phyloP scores from a whole-genome alignment of 2,888 invertebrate genomes.

The Sthenelais limicola region DNA sequence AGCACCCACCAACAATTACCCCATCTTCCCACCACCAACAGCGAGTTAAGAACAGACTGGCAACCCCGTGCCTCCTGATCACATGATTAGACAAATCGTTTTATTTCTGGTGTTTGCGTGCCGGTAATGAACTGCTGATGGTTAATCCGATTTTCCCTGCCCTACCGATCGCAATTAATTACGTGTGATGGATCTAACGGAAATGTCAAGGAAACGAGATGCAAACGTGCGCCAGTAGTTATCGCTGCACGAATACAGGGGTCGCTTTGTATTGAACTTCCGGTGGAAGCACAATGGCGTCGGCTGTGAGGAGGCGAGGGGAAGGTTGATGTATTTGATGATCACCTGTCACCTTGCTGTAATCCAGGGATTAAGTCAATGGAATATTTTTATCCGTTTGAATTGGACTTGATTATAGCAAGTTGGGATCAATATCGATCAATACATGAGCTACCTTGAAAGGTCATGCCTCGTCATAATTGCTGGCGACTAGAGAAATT shows the following conservation, averaged over 20 bases:
- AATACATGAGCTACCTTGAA: too few species aligned
- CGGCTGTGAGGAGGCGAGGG: too few species aligned
- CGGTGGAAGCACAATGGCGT: slow-evolving; percentile 5
- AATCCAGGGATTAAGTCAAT: too few species aligned
- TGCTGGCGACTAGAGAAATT: too few species aligned
- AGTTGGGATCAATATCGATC: too few species aligned
- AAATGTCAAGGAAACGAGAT: slow-evolving; percentile 38
- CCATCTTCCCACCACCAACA: too few species aligned
- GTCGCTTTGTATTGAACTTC: slow-evolving; percentile 2
- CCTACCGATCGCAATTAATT: slow-evolving; percentile 39
- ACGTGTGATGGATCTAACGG: slow-evolving; percentile 39
- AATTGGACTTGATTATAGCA: too few species aligned
- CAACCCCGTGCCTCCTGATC: slow-evolving; percentile 34
- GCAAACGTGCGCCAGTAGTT: not conserved
- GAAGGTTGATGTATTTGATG: slow-evolving; percentile 32
- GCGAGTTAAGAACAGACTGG: slow-evolving; percentile 15
- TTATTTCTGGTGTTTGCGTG: slow-evolving; percentile 38
- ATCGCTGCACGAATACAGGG: slow-evolving; percentile 16
- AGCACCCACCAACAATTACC: too few species aligned
- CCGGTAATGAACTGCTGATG: slow-evolving; percentile 37
- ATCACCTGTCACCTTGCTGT: slow-evolving; percentile 32
- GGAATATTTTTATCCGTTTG: too few species aligned
- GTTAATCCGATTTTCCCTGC: slow-evolving; percentile 33
- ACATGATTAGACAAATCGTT: slow-evolving; percentile 39
- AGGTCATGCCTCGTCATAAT: too few species aligned